Conservation (phyloP, 2,888 invertebrate genomes). For the Dorcus parallelipipedus region DNA sequence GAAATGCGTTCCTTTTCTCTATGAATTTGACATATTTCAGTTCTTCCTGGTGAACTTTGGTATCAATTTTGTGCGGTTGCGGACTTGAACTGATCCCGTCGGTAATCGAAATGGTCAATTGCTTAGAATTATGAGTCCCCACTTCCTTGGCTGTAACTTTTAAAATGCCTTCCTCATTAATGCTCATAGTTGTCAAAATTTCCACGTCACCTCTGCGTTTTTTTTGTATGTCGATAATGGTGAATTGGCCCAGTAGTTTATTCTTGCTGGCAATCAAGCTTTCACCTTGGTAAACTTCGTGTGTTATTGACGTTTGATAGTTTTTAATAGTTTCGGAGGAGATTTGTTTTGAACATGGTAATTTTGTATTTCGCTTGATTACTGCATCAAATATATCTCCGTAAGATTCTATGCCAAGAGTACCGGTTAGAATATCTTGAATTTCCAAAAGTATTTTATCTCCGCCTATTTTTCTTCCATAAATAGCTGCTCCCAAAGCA, state of each 20-base stretch:
- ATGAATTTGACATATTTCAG: no score
- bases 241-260: neutral
- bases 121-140: neutral
- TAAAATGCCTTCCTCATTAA: conserved; percentile 3
- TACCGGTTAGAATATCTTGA: neutral
- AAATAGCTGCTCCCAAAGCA: conserved; percentile 31
- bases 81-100: no score
- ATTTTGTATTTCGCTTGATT: conserved; percentile 26
- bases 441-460: conserved; percentile 11
- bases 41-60: no score
- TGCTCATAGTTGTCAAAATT: conserved; percentile 4
- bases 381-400: conserved; percentile 23
- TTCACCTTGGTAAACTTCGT: conserved; percentile 8
- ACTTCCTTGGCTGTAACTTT: neutral
- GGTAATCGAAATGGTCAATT: neutral
- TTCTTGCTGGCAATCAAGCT: neutral
- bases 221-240: neutral
- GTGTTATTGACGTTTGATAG: conserved; percentile 16
- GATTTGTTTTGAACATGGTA: conserved; percentile 15
- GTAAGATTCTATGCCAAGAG: conserved; percentile 20
- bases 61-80: no score
- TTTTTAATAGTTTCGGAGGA: conserved; percentile 16
- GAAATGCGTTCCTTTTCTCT: no score
- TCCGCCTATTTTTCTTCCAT: conserved; percentile 23
- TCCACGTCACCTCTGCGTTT: neutral